Conservation (phyloP, 2,888 invertebrate species). For the Mythimna impura region DNA sequence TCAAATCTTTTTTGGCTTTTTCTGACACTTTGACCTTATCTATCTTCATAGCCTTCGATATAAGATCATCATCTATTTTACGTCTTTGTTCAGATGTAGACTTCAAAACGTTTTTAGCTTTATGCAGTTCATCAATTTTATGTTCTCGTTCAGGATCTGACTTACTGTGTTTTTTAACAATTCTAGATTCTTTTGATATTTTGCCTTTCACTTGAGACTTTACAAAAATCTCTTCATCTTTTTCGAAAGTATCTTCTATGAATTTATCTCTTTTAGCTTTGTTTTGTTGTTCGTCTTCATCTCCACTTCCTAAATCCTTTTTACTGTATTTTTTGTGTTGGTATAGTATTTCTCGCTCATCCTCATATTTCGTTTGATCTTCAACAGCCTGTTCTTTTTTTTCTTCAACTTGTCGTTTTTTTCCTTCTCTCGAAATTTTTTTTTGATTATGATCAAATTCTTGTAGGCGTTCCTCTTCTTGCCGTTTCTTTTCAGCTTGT, state of each 20-base stretch:
- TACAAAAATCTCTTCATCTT: not conserved
- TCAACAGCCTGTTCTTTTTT: conserved; percentile 18
- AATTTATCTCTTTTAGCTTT: not conserved
- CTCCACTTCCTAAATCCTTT: not conserved
- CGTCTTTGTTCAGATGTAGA: conserved; percentile 15
- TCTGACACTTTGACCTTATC: conserved; percentile 16
- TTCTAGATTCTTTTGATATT: not conserved
- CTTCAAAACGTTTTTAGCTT: not conserved
- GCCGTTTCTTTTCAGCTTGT: conserved; percentile 20
- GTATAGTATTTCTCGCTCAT: not conserved
- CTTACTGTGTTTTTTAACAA: not conserved
- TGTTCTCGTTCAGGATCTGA: not conserved
- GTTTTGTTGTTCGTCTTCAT: not conserved
- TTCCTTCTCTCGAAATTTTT: conserved; percentile 47
- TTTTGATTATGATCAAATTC: conserved; percentile 34
- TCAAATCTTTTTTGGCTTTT: not conserved
- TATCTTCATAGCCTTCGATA: not conserved
- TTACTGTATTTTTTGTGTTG: conserved; percentile 6
- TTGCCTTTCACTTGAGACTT: not conserved
- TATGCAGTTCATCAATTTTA: not conserved
- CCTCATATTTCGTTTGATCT: conserved; percentile 7
- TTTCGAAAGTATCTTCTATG: not conserved
- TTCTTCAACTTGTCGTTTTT: conserved; percentile 37
- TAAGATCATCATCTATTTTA: conserved; percentile 8
- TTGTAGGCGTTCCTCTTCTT: conserved; percentile 51